These are phyloP conservation scores for cat (Felis catus) DNA, from an alignment of 2,113 vertebrate genomes.

Conservation along the genomic window F.catus_Fca126_mat1.0 CM031423.1:25476501-25477000, in stretches of 20 bases:
- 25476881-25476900: neutral
- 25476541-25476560: neutral
- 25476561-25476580: no score
- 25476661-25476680: no score
- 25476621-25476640: neutral
- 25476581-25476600: accelerated
- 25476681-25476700: accelerated
- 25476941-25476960: accelerated
- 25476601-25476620: neutral
- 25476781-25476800: neutral
- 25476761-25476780: neutral
- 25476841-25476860: accelerated
- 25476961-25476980: neutral
- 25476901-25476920: accelerated
- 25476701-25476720: neutral
- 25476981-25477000: neutral
- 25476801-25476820: accelerated
- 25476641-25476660: neutral
- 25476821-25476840: neutral
- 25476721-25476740: neutral
- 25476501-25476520: neutral
- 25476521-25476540: neutral
- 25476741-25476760: neutral
- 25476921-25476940: accelerated
- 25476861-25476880: neutral